Conservation (phyloP, 1,140 invertebrate species). For the Drosophila ogumai region DNA sequence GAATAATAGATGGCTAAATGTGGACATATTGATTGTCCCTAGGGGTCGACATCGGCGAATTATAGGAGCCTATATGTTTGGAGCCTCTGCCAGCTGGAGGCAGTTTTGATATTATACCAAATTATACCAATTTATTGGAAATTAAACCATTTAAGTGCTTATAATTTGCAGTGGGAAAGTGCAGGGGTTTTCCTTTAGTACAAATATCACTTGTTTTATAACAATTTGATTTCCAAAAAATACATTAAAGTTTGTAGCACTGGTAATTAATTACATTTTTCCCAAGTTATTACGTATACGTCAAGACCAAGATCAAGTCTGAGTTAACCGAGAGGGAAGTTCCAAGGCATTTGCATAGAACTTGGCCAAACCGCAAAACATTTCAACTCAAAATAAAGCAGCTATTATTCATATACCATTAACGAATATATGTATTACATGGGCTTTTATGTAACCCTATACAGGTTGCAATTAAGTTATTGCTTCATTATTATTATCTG, state of each 20-base stretch:
- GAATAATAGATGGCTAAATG: constrained; percentile 23
- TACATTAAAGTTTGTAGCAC: too few relatives aligned
- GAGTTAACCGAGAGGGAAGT: constrained; percentile 1
- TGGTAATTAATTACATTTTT: neutral
- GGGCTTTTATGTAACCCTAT: neutral
- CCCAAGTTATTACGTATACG: neutral
- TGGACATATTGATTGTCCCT: constrained; percentile 17
- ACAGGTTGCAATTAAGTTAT: constrained; percentile 5
- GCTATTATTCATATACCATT: too few relatives aligned
- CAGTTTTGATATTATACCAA: neutral
- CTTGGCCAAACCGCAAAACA: constrained; percentile 6
- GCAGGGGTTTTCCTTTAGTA: neutral
- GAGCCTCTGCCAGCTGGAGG: neutral
- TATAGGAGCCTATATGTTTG: neutral
- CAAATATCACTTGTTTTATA: neutral
- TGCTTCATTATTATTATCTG: constrained; percentile 16
- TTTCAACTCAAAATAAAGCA: neutral
- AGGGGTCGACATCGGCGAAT: neutral
- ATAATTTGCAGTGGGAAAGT: neutral
- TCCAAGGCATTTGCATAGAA: constrained; percentile 9
- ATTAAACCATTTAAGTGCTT: neutral
- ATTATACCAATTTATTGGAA: constrained; percentile 4
- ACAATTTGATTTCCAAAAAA: neutral
- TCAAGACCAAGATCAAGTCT: neutral
- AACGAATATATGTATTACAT: neutral